Base-by-base conservation (phyloP, 2,888 invertebrate species). In the Chaetogeoica ovagalla region DNA sequence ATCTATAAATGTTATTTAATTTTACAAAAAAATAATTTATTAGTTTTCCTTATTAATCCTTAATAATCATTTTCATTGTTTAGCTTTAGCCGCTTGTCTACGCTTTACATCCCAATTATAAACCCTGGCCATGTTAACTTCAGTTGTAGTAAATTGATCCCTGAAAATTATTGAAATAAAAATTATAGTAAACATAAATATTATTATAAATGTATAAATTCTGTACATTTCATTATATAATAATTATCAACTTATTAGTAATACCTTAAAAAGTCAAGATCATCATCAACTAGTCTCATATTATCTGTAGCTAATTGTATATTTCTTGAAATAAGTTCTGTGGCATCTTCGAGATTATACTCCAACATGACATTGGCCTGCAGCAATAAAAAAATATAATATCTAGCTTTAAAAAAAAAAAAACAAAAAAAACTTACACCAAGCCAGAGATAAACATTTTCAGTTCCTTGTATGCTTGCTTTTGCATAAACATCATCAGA, bases 121-220 rank as follows among this genome's bases (percentile, higher is more conserved):
- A 39, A 98, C 96, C 86, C 98, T 89, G 52, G 98, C 98, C 96
- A 98, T 97, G 87, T 98, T 98, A 39, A 98, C 98, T 91, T 99
- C 98, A 68, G 96, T 95, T 30, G 97, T 98, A 21, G 98, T 99
- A 85, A 95, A 94, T 87, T 98, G 98, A 89, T 98, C 98, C 85
- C 97, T 93, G 86, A 84, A 89, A 88, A 63, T 21, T 37, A 39
- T 60, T 17, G 60, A 48, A 48, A 48, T 15, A 48, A 48, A 13
- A 13, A 48, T 48, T 48, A 48, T 48, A 13, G 8, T 48, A 65
- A 30, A 30, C 30, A 30, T 30, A 30, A 30, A 30, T 30, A 30
- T 30, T 30, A 30, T 30, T 30, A 30, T 30, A 30, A 30, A 30
- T 30, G 30, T 30, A 30, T 4, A 30, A 30, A 30, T 30, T 30